phyloP scores from a whole-genome alignment of 1,140 invertebrate genomes.

The Caenorhabditis inopinata region DNA sequence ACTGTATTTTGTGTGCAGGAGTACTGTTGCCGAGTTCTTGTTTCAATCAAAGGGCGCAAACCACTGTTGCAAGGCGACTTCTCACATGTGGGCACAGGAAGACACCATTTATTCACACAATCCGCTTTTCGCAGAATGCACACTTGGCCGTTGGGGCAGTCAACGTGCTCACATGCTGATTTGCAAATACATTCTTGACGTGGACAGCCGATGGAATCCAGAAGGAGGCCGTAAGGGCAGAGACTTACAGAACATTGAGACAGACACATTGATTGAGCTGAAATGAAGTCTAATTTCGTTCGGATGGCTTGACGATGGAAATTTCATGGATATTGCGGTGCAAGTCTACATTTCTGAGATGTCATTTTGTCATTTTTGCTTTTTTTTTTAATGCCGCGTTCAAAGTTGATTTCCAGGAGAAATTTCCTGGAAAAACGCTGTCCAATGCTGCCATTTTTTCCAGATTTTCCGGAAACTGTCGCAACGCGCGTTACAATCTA shows the following conservation, averaged over 20 bases:
- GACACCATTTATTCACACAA: conserved; percentile 44
- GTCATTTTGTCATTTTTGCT: background rate
- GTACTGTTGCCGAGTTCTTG: conserved; percentile 48
- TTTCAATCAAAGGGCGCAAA: conserved; percentile 47
- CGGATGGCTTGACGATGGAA: no score
- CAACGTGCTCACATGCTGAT: conserved; percentile 56
- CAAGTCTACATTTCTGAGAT: no score
- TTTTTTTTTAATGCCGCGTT: background rate
- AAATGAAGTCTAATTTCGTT: background rate
- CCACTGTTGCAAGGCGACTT: conserved; percentile 48
- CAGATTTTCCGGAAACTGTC: no score
- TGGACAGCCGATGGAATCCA: conserved; percentile 57
- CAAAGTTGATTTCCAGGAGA: no score
- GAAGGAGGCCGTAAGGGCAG: conserved; percentile 58
- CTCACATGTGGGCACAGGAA: conserved; percentile 58
- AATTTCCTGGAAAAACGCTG: no score
- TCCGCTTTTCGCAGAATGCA: conserved; percentile 33
- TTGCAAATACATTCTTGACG: conserved; percentile 54
- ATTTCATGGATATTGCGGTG: no score
- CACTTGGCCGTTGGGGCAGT: conserved; percentile 47
- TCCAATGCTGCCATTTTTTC: no score
- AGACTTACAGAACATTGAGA: background rate
- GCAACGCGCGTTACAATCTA: no score
- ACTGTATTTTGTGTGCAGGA: conserved; percentile 47
- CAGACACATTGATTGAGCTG: conserved; percentile 45